Percentiles rank a stretch among this genome's conserved stretches.
These are phyloP conservation scores for Pristionchus maxplancki DNA, from an alignment of 2,888 invertebrate species.

Conservation along the genomic window DNA sequence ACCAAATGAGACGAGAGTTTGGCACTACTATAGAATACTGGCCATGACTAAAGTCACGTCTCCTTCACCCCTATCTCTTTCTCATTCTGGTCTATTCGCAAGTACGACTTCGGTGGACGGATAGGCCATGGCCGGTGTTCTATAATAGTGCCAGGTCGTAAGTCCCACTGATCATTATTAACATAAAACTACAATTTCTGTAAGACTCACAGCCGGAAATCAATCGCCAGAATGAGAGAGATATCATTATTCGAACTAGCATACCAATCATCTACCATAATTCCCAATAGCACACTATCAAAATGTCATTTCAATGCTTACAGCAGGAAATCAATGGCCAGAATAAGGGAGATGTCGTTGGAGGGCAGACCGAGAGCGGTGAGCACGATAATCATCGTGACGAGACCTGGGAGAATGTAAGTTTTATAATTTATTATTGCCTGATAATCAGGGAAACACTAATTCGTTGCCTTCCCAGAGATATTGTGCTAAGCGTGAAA, in stretches of 20 bases:
- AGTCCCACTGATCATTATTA: too few species aligned
- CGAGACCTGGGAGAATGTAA: constrained; percentile 48
- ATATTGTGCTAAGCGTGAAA: not conserved
- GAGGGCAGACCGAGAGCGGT: constrained; percentile 80
- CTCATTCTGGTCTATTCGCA: too few species aligned
- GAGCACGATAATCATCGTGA: constrained; percentile 79
- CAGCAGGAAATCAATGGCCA: constrained; percentile 81
- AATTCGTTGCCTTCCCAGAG: too few species aligned
- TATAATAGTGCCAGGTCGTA: too few species aligned
- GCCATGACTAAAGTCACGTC: too few species aligned
- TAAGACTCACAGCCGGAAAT: constrained; percentile 79
- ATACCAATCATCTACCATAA: constrained; percentile 75
- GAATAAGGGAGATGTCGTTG: constrained; percentile 79
- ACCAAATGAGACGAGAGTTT: too few species aligned
- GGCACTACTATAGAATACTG: too few species aligned
- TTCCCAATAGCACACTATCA: not conserved
- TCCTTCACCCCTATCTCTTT: too few species aligned
- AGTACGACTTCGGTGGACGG: too few species aligned
- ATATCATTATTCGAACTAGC: constrained; percentile 79
- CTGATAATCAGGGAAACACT: too few species aligned
- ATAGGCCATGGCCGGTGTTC: too few species aligned
- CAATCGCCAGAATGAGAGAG: constrained; percentile 80
- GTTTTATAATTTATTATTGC: not conserved
- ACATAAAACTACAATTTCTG: too few species aligned
- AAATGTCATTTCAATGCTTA: constrained; percentile 67